Conservation (phyloP, 2,888 invertebrate genomes). For the Corythucha ciliata region DNA sequence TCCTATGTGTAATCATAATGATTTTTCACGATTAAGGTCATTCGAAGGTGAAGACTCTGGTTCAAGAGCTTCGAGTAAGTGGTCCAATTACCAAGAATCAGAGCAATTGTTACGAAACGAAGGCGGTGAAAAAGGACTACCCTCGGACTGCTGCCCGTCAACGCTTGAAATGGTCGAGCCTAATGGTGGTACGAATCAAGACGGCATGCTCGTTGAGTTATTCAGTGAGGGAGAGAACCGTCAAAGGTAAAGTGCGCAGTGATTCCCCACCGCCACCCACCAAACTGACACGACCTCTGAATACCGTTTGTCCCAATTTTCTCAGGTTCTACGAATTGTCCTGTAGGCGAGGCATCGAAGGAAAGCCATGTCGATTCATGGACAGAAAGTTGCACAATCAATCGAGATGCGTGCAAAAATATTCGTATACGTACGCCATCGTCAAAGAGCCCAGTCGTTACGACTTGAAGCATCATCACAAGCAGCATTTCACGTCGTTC, state of each 20-base stretch:
- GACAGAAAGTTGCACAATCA: slow-evolving; percentile 57
- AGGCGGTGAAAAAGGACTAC: slow-evolving; percentile 44
- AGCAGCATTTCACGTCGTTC: slow-evolving; percentile 28
- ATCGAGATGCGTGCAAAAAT: slow-evolving; percentile 73
- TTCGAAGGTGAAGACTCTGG: too few relatives aligned
- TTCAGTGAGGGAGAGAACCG: slow-evolving; percentile 60
- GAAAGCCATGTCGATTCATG: slow-evolving; percentile 65
- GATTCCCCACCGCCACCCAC: not conserved
- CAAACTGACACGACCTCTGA: too few relatives aligned
- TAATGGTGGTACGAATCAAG: slow-evolving; percentile 62
- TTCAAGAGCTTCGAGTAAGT: too few relatives aligned
- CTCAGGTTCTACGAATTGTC: slow-evolving; percentile 63
- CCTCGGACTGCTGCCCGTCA: slow-evolving; percentile 72
- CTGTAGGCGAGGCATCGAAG: slow-evolving; percentile 59
- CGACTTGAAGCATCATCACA: slow-evolving; percentile 24
- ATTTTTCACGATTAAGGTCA: too few relatives aligned
- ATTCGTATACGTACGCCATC: slow-evolving; percentile 73
- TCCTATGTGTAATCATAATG: too few relatives aligned
- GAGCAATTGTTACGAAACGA: slow-evolving; percentile 50
- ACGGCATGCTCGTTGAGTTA: slow-evolving; percentile 61
- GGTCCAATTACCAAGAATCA: not conserved
- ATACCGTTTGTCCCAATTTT: too few relatives aligned
- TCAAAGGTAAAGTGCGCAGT: slow-evolving; percentile 43
- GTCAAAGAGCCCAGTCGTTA: slow-evolving; percentile 50
- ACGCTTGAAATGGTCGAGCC: slow-evolving; percentile 68